These are phyloP conservation scores for Hapalemur alaotrensis DNA, from an alignment of 2,797 vertebrate genomes.

Conservation along the genomic window DNA sequence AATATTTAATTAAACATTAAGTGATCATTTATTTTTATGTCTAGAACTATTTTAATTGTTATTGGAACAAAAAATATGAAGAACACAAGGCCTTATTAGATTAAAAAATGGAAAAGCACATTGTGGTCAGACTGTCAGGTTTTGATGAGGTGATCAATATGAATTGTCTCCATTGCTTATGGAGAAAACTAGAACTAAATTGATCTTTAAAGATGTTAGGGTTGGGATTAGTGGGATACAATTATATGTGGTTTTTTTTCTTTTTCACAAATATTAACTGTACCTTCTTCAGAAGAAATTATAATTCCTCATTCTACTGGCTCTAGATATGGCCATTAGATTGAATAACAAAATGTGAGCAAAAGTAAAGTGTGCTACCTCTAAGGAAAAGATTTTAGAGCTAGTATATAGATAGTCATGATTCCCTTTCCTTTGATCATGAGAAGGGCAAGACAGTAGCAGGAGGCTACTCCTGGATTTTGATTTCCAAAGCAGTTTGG, in stretches of 20 bases:
- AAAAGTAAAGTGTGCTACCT: not conserved
- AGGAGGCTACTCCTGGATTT: not conserved
- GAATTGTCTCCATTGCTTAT: not conserved
- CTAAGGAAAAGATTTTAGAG: not conserved
- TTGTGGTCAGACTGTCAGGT: not conserved
- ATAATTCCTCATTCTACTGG: not conserved
- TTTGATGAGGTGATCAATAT: fast-evolving
- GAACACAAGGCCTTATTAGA: not conserved
- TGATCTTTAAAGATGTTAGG: not conserved
- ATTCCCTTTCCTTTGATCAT: not conserved
- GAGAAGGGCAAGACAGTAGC: not conserved
- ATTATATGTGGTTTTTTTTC: not conserved
- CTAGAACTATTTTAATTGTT: not conserved
- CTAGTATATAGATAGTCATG: fast-evolving
- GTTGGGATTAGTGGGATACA: not conserved
- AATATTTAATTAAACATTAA: not conserved
- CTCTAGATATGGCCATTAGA: not conserved
- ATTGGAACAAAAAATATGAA: not conserved
- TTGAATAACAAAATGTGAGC: not conserved
- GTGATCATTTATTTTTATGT: not conserved
- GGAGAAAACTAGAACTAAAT: not conserved
- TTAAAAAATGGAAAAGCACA: not conserved
- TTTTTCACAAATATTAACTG: not conserved
- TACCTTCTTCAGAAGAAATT: not conserved
- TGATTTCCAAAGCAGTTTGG: not conserved